Base-by-base conservation (phyloP, 2,888 invertebrate genomes). In the Torymus aiolomorphi region DNA sequence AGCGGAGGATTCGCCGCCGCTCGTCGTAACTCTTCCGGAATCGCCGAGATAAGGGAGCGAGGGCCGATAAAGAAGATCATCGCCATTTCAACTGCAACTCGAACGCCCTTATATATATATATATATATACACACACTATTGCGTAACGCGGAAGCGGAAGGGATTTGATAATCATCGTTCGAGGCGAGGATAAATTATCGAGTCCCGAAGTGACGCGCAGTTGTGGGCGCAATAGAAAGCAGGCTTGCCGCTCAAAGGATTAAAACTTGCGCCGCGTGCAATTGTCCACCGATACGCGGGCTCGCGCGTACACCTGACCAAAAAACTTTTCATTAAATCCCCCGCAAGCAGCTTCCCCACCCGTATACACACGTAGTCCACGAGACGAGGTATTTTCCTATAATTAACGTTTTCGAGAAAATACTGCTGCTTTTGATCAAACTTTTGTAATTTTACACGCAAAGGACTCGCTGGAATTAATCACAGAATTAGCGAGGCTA, bases 241-340 rank as follows among this genome's bases (percentile, higher is more conserved):
- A n/a, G 16, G 12, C 63, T 49, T 51, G 52, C 57, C 59, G 13
- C 14, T 59, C 42, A 49, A 52, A 71, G 71, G 71, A 71, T 71
- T 71, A 71, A 61, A 71, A 71, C 70, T 70, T 59, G 59, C 11
- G 16, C 5, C 5, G 31, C 31, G 31, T 5, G 31, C 18, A 16
- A 72, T 62, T 31, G 2, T 31, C 31, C 31, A 5, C 0, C 31
- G 31, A 70, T n/a, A n/a, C n/a, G n/a, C n/a, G n/a, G n/a, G n/a
- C n/a, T n/a, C 24, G 1, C 51, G 24, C 18, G 10, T n/a, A 67
- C 12, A 49, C 56, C 52, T 54, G 16, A 73, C 62, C 56, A 18
- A 73, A 63, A 73, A 73, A 73, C 73, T 73, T 73, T 65, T 73
- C 63, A 73, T 73, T 65, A 54, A 72, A 62, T 62, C 52, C 52